These are phyloP conservation scores for Ceratotherium simum DNA, from an alignment of 2,113 vertebrate genomes.

Conservation along the genomic window DNA sequence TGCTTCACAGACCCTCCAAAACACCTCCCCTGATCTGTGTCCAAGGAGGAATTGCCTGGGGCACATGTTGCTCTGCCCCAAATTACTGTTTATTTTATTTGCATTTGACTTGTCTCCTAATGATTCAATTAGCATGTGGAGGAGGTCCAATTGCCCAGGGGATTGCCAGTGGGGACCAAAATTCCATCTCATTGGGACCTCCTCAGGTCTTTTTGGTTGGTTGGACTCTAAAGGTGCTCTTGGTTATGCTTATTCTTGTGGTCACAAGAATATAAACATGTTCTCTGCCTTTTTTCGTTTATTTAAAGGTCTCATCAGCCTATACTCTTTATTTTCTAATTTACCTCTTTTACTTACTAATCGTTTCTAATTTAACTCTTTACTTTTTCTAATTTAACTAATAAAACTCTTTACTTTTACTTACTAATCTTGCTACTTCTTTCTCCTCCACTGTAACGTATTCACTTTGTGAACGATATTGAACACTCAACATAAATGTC, in stretches of 20 bases:
- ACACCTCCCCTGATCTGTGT: background rate
- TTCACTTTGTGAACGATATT: background rate
- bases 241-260: constrained; percentile 37
- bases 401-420: constrained; percentile 19
- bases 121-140: background rate
- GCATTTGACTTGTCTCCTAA: constrained; percentile 5
- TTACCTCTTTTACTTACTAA: constrained; percentile 1
- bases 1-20: background rate
- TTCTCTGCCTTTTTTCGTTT: constrained; percentile 23
- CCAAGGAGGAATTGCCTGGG: background rate
- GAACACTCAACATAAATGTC: background rate
- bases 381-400: background rate
- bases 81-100: constrained; percentile 33
- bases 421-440: background rate
- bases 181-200: background rate
- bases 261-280: constrained; percentile 20
- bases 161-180: background rate
- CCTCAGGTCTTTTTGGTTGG: background rate
- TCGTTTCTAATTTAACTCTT: background rate
- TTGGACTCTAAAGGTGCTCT: background rate
- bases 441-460: background rate
- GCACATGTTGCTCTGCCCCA: background rate
- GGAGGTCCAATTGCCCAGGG: background rate
- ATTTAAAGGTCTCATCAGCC: background rate
- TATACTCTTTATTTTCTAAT: background rate